Percentiles rank a stretch among this genome's conserved stretches.
Evolutionary conservation across 2,888 invertebrate species (phyloP).

Genomic region (Exephanes ischioxanthus): DNA sequence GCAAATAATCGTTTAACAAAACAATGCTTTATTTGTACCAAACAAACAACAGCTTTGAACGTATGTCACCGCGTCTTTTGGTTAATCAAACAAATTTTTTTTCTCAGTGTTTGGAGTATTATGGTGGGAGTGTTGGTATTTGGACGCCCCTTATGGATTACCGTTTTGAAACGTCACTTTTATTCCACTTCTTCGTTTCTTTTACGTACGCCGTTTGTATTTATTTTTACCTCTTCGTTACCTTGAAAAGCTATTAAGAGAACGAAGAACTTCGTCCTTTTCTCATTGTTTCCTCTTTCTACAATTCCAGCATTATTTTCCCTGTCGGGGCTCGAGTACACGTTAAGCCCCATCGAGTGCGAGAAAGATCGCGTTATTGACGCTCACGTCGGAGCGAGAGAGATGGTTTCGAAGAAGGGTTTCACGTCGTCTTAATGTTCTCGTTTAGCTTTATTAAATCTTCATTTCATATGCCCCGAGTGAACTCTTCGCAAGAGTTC

Average conservation of each 20-base stretch:
- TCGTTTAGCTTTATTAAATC: neutral
- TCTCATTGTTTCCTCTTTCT: slow-evolving; percentile 7
- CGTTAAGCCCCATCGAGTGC: too few species aligned
- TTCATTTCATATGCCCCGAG: neutral
- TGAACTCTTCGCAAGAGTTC: neutral
- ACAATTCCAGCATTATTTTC: neutral
- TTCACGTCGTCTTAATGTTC: neutral
- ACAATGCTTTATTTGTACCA: too few species aligned
- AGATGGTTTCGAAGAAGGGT: too few species aligned
- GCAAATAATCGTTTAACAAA: too few species aligned
- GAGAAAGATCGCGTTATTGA: too few species aligned
- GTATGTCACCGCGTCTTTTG: too few species aligned
- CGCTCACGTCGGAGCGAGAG: too few species aligned
- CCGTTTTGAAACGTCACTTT: neutral
- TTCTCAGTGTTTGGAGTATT: too few species aligned
- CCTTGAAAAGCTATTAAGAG: neutral
- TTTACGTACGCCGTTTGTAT: neutral
- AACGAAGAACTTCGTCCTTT: neutral
- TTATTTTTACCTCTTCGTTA: neutral
- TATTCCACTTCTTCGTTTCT: neutral
- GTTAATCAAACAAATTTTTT: too few species aligned
- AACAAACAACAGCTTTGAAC: too few species aligned
- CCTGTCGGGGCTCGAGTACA: neutral
- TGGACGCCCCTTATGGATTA: neutral
- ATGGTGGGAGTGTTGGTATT: too few species aligned